Percentiles rank a stretch among this genome's conserved stretches.
Evolutionary conservation across 2,797 vertebrate species (phyloP).

Genomic region (Rhinogobio ventralis): DNA sequence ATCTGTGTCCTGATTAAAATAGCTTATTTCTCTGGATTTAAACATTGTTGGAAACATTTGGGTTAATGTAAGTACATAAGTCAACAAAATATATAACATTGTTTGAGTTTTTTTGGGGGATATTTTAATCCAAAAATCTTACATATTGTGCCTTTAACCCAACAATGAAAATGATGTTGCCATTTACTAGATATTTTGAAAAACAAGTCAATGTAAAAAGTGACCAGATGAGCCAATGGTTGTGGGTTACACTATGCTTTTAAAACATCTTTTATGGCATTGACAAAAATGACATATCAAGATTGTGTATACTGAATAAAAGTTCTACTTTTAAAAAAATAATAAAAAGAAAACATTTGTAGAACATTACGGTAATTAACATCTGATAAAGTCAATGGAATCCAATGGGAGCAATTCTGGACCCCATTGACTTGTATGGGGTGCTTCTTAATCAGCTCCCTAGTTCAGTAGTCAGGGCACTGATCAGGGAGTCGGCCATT

Average conservation of each 20-base stretch:
- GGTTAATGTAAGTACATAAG: too few species aligned
- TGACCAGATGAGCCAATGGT: not conserved
- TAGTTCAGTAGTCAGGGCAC: not conserved
- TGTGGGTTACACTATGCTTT: constrained; percentile 32
- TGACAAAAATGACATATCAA: constrained; percentile 5
- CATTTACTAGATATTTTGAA: not conserved
- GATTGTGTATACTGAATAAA: not conserved
- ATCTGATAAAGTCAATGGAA: not conserved
- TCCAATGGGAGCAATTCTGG: not conserved
- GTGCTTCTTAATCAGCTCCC: not conserved
- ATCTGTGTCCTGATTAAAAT: too few species aligned
- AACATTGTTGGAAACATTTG: too few species aligned
- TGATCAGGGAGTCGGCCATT: not conserved
- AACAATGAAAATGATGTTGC: not conserved
- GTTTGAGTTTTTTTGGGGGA: too few species aligned
- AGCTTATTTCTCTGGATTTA: too few species aligned
- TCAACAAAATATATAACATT: too few species aligned
- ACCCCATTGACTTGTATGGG: not conserved
- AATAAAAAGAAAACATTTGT: constrained; percentile 33
- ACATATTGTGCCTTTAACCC: not conserved
- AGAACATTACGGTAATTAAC: constrained; percentile 7
- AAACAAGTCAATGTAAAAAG: not conserved
- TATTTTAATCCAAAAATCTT: too few species aligned
- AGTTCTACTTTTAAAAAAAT: constrained; percentile 27
- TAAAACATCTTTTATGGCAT: constrained; percentile 9